phyloP scores from a whole-genome alignment of 2,888 invertebrate species.

The Pristionchus japonicus region DNA sequence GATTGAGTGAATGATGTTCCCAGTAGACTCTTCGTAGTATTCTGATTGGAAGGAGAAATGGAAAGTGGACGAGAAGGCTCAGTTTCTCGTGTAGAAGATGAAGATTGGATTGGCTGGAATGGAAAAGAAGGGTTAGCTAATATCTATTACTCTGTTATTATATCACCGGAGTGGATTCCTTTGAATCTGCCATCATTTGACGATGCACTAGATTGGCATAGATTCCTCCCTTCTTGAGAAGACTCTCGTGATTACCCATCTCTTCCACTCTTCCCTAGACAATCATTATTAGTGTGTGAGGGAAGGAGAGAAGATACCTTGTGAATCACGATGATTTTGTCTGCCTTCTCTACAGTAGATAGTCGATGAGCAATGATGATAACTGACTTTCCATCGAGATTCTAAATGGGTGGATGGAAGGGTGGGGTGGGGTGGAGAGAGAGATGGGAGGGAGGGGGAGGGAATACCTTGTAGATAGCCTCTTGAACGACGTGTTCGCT shows the following conservation, averaged over 20 bases:
- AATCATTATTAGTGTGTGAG: not conserved
- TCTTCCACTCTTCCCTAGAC: conserved; percentile 76
- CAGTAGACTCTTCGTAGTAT: conserved; percentile 58
- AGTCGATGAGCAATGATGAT: conserved; percentile 78
- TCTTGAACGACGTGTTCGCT: conserved; percentile 68
- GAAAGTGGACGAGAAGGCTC: conserved; percentile 3
- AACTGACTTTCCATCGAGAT: conserved; percentile 76
- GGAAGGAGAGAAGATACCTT: conserved; percentile 57
- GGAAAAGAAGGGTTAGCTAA: not conserved
- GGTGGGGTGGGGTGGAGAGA: not conserved
- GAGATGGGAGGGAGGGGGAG: not conserved
- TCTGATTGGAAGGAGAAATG: conserved; percentile 39
- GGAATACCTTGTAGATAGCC: conserved; percentile 42
- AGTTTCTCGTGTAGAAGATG: not conserved
- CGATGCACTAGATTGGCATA: conserved; percentile 78
- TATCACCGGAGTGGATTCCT: not conserved
- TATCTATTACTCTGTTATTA: not conserved
- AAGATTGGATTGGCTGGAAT: not conserved
- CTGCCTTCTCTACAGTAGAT: conserved; percentile 78
- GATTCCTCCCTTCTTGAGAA: conserved; percentile 76
- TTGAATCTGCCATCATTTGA: conserved; percentile 61
- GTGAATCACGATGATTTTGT: conserved; percentile 75
- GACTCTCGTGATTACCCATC: conserved; percentile 77
- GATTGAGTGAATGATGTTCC: conserved; percentile 62
- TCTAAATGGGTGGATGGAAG: conserved; percentile 69